Conservation (phyloP, 2,888 invertebrate genomes). For the Craniophora ligustri region DNA sequence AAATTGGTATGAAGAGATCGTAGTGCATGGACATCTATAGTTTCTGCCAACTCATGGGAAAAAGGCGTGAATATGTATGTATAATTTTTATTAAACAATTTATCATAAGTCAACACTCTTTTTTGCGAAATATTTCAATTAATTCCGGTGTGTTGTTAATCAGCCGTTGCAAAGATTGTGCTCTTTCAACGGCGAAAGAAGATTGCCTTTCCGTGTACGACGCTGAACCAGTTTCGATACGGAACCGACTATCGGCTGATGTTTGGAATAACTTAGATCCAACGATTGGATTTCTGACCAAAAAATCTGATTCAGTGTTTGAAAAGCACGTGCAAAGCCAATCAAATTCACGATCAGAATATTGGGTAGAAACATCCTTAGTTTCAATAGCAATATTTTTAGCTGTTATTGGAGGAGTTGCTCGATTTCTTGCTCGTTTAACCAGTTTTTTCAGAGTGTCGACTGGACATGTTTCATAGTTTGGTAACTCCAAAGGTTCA, state of each 20-base stretch:
- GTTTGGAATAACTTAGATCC: constrained; percentile 37
- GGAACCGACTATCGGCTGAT: constrained; percentile 36
- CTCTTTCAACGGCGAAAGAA: constrained; percentile 68
- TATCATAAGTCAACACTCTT: constrained; percentile 52
- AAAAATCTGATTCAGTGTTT: constrained; percentile 50
- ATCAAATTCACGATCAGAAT: constrained; percentile 70
- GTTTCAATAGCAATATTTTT: constrained; percentile 57
- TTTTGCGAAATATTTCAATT: constrained; percentile 71
- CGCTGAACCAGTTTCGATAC: constrained; percentile 55
- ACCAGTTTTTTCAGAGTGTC: constrained; percentile 67
- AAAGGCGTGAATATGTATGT: neutral
- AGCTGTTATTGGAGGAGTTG: constrained; percentile 37
- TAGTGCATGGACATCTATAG: too few relatives aligned
- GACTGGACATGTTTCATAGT: constrained; percentile 72
- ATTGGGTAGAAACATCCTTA: constrained; percentile 68
- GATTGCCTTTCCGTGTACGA: constrained; percentile 50
- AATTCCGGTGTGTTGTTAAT: constrained; percentile 66
- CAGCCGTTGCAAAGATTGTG: constrained; percentile 64
- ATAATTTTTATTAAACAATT: neutral
- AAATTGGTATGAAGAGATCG: too few relatives aligned
- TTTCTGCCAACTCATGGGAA: neutral
- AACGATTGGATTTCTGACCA: constrained; percentile 28
- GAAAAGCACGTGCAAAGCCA: constrained; percentile 74
- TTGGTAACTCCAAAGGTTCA: constrained; percentile 65
- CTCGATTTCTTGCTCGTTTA: constrained; percentile 57